phyloP scores from a whole-genome alignment of 1,140 invertebrate species.

The Centruroides sculpturatus region DNA sequence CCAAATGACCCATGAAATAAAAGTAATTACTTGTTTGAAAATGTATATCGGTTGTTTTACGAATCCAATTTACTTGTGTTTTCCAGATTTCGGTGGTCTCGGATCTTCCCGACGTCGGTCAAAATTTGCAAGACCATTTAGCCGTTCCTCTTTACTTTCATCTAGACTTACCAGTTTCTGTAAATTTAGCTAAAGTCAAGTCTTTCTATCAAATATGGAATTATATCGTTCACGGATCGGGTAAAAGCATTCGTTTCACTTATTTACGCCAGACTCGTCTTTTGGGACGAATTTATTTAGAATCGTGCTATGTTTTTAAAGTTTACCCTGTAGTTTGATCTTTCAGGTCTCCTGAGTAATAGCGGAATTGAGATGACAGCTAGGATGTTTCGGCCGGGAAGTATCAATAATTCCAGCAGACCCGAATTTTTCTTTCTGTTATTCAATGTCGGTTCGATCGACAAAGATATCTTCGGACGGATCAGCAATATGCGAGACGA shows the following conservation, averaged over 20 bases:
- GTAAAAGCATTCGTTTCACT: slow-evolving; percentile 23
- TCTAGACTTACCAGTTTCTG: slow-evolving; percentile 41
- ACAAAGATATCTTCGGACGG: slow-evolving; percentile 44
- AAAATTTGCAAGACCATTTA: slow-evolving; percentile 37
- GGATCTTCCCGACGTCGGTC: slow-evolving; percentile 31
- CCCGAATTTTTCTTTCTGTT: slow-evolving; percentile 39
- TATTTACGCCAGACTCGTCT: too few species aligned
- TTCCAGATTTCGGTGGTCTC: slow-evolving; percentile 26
- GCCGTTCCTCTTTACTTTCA: slow-evolving; percentile 51
- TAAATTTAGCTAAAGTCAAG: slow-evolving; percentile 45
- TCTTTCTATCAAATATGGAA: slow-evolving; percentile 38
- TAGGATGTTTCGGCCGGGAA: slow-evolving; percentile 23
- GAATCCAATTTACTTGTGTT: not conserved
- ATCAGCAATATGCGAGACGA: slow-evolving; percentile 47
- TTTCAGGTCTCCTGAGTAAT: slow-evolving; percentile 27
- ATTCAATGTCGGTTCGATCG: slow-evolving; percentile 48
- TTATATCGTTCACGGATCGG: slow-evolving; percentile 42
- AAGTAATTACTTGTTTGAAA: too few species aligned
- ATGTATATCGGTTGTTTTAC: too few species aligned
- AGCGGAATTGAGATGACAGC: slow-evolving; percentile 43
- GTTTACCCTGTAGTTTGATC: not conserved
- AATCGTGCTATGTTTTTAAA: too few species aligned
- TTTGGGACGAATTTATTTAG: too few species aligned
- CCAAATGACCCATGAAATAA: too few species aligned
- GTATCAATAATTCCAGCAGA: slow-evolving; percentile 15